Conservation (phyloP, 2,797 vertebrate genomes). For the Podargus strigoides region DNA sequence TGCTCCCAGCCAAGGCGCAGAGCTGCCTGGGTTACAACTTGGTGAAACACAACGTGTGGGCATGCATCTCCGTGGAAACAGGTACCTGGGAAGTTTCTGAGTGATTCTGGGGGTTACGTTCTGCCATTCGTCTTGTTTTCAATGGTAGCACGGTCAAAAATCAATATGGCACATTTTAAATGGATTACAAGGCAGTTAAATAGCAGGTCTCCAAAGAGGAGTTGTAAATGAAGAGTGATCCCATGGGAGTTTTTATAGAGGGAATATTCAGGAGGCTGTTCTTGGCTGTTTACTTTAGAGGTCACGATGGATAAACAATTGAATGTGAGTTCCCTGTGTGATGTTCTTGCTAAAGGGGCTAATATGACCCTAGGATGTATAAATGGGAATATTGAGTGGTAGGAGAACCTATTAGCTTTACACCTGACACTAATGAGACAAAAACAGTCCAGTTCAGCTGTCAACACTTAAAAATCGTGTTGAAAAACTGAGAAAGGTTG, state of each 20-base stretch:
- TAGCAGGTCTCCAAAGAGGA: slow-evolving; percentile 8
- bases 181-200: slow-evolving; percentile 29
- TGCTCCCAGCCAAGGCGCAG: background rate
- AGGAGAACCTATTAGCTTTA: background rate
- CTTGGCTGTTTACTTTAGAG: slow-evolving; percentile 15
- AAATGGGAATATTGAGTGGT: slow-evolving; percentile 4
- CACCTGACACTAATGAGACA: background rate
- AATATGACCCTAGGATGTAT: background rate
- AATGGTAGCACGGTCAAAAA: slow-evolving; percentile 4
- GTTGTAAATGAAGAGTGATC: slow-evolving; percentile 22
- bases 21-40: background rate
- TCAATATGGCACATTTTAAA: slow-evolving; percentile 30
- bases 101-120: accelerated
- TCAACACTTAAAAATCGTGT: background rate
- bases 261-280: slow-evolving; percentile 18
- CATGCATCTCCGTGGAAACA: background rate
- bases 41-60: background rate
- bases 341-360: background rate
- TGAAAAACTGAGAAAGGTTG: background rate
- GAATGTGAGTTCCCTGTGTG: background rate
- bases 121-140: background rate
- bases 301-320: background rate
- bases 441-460: background rate
- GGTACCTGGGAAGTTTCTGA: background rate
- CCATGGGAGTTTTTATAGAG: background rate